Conservation (phyloP, 2,888 invertebrate genomes). For the Pharmacophagus antenor region DNA sequence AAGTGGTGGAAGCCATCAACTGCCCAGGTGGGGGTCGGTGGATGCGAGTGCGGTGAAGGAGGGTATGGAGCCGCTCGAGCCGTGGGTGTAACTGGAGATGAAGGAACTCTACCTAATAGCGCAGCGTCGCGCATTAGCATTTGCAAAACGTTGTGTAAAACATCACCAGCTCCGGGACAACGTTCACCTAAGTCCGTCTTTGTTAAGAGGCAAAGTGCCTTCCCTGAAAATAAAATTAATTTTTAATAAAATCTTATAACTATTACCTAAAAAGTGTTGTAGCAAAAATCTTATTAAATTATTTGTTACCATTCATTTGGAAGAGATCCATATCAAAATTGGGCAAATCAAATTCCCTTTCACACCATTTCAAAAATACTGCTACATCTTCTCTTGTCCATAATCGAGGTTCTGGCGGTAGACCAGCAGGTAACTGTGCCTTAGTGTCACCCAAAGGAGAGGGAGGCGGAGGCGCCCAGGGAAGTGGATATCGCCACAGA, state of each 20-base stretch:
- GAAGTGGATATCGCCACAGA: constrained; percentile 92
- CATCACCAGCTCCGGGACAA: constrained; percentile 95
- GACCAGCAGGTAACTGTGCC: constrained; percentile 90
- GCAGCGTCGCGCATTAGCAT: constrained; percentile 91
- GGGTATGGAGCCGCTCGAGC: constrained; percentile 86
- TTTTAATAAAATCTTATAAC: constrained; percentile 8
- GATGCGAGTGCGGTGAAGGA: constrained; percentile 89
- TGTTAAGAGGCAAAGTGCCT: constrained; percentile 94
- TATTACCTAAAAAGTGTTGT: not conserved
- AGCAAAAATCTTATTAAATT: not conserved
- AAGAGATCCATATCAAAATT: constrained; percentile 96
- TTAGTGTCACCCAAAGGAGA: constrained; percentile 91
- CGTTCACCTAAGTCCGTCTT: constrained; percentile 94
- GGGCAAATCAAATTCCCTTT: constrained; percentile 94
- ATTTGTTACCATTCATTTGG: constrained; percentile 92
- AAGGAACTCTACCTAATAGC: constrained; percentile 88
- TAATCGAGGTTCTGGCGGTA: constrained; percentile 92
- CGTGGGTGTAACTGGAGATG: constrained; percentile 91
- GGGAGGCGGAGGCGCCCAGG: constrained; percentile 84
- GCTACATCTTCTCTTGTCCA: constrained; percentile 95
- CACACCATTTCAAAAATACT: constrained; percentile 94
- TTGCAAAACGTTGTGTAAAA: constrained; percentile 95
- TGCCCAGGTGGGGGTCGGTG: constrained; percentile 89
- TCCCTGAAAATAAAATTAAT: constrained; percentile 80
- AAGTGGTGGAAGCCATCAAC: constrained; percentile 81